Evolutionary conservation across 2,797 vertebrate species (phyloP), one percentile per base, ranked within the genome.

Genomic region (Lemur catta): DNA sequence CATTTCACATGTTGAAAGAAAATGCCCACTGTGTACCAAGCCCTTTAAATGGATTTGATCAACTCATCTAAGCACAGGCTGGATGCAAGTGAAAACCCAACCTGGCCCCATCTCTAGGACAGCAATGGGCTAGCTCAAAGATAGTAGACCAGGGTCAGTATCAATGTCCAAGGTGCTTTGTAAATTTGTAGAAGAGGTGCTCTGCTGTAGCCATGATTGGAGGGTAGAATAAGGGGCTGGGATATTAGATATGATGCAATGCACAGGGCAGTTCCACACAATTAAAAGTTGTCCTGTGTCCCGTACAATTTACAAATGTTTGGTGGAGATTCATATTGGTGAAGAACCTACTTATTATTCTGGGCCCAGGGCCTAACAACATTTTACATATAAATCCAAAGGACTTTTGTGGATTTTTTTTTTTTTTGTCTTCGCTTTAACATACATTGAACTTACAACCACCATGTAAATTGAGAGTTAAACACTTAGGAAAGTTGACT

Each of bases 401-500:
- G 22, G 12, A 43, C 10, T 43, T 43, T 43, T 43, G 43, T 43
- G 43, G 43, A 43, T 43, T 76, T 28, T 28, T n/a, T 57, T 63
- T 35, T 22, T 26, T 13, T 91, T 79, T 30, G 24, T 94, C 65
- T 48, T 74, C 28, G 41, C 65, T 94, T 96, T 80, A 94, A 91
- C 28, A 96, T 48, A 79, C 35, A 67, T 65, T 91, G 35, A 69
- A 84, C 80, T 91, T 96, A 94, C 26, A 91, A 75, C 41, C 75
- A 91, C 24, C 8, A 61, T 52, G n/a, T 63, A 89, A 94, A 79
- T 87, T 61, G 72, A 84, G 55, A 79, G 50, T 82, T 89, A 91
- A 95, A 85, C 43, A 46, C 75, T 93, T 93, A 69, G 26, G 55
- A 94, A 97, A 94, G 67, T 76, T 87, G 30, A 30, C 67, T 93